Percentiles rank a stretch among this genome's conserved stretches.
Evolutionary conservation across 2,797 vertebrate genomes (phyloP).

Genomic region (Catharus ustulatus): DNA sequence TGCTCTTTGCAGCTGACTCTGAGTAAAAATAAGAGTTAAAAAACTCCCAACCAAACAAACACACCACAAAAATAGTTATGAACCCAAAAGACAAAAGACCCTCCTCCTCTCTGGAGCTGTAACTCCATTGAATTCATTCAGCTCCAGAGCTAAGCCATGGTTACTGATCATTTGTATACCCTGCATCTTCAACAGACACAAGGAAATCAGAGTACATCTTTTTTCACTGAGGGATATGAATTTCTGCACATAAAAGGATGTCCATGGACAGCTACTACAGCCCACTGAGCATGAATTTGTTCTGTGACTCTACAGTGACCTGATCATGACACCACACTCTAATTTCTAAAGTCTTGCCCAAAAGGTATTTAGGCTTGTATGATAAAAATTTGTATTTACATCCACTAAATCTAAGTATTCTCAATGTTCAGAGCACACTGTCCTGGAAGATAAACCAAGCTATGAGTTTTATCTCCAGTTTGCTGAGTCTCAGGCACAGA

Average conservation of each 20-base stretch:
- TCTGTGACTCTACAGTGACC: background rate
- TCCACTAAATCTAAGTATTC: background rate
- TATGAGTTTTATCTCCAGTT: background rate
- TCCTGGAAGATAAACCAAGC: background rate
- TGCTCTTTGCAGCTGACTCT: background rate
- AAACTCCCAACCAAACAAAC: background rate
- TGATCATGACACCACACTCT: background rate
- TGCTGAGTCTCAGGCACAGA: background rate
- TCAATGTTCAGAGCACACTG: background rate
- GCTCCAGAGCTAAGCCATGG: background rate
- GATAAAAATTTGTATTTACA: background rate
- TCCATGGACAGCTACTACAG: background rate
- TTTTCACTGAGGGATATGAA: background rate
- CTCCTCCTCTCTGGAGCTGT: background rate
- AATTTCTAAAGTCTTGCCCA: background rate
- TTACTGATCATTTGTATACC: background rate
- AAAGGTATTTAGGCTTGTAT: background rate
- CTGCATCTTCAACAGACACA: background rate
- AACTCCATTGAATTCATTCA: background rate
- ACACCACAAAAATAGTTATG: background rate
- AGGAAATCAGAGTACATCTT: background rate
- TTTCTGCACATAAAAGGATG: background rate
- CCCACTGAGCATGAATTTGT: background rate
- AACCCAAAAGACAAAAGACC: background rate
- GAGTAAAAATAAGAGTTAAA: background rate